Evolutionary conservation across 2,888 invertebrate species (phyloP).

Genomic region (Trichacis sp.): DNA sequence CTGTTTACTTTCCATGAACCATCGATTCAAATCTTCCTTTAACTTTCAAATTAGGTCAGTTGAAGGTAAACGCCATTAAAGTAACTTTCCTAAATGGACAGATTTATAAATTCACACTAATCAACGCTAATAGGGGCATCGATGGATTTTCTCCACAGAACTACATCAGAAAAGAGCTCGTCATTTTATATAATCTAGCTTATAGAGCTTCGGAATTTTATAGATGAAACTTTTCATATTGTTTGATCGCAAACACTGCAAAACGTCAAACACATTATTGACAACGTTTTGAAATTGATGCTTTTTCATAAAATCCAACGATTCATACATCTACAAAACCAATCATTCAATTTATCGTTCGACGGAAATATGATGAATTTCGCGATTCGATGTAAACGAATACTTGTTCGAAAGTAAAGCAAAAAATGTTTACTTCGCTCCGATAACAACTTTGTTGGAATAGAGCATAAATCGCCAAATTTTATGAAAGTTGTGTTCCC

Average conservation of each 20-base stretch:
- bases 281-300: too few relatives aligned
- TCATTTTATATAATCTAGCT: too few relatives aligned
- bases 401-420: neutral
- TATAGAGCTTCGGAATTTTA: too few relatives aligned
- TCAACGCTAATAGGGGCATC: neutral
- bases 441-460: neutral
- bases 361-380: too few relatives aligned
- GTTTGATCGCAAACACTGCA: too few relatives aligned
- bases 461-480: slow-evolving; percentile 12
- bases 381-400: too few relatives aligned
- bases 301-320: too few relatives aligned
- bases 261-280: neutral
- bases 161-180: too few relatives aligned
- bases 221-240: too few relatives aligned
- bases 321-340: too few relatives aligned
- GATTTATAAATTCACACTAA: neutral
- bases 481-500: slow-evolving; percentile 15
- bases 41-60: slow-evolving; percentile 3
- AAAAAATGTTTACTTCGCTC: neutral
- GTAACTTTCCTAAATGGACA: neutral
- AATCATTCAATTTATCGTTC: too few relatives aligned
- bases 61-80: neutral
- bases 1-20: slow-evolving; percentile 26
- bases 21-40: slow-evolving; percentile 1
- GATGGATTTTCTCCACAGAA: neutral